Conservation (phyloP, 2,797 vertebrate genomes). For the Gobio occitaniae region DNA sequence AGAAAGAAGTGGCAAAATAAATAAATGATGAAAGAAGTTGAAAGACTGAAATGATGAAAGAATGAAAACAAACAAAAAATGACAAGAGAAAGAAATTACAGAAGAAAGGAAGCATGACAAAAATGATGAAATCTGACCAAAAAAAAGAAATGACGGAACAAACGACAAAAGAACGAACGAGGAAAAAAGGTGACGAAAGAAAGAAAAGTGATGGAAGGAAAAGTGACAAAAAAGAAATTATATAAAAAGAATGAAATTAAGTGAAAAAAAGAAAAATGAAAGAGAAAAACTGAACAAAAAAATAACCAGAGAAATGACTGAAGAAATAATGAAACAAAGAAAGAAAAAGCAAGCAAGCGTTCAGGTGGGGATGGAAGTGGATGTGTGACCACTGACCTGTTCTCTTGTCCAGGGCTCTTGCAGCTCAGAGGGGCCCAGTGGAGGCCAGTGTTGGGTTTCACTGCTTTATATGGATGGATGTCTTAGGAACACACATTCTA, state of each 20-base stretch:
- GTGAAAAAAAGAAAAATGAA: no score
- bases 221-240: no score
- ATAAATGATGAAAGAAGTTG: neutral
- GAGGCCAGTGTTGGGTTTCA: slow-evolving; percentile 44
- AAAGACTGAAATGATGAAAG: neutral
- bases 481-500: slow-evolving; percentile 1
- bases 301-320: neutral
- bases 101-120: no score
- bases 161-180: neutral
- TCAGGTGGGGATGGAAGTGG: no score
- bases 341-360: neutral
- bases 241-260: no score
- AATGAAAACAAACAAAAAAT: no score
- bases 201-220: no score
- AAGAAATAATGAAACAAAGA: neutral
- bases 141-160: neutral
- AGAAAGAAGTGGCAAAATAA: neutral
- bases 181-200: neutral
- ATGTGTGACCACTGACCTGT: no score
- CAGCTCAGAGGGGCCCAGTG: slow-evolving; percentile 35
- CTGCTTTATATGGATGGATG: slow-evolving; percentile 29
- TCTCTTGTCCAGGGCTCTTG: neutral
- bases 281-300: no score
- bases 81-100: neutral
- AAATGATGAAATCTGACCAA: neutral